phyloP scores from a whole-genome alignment of 2,888 invertebrate species.

The Cataglyphis rosenhaueri region DNA sequence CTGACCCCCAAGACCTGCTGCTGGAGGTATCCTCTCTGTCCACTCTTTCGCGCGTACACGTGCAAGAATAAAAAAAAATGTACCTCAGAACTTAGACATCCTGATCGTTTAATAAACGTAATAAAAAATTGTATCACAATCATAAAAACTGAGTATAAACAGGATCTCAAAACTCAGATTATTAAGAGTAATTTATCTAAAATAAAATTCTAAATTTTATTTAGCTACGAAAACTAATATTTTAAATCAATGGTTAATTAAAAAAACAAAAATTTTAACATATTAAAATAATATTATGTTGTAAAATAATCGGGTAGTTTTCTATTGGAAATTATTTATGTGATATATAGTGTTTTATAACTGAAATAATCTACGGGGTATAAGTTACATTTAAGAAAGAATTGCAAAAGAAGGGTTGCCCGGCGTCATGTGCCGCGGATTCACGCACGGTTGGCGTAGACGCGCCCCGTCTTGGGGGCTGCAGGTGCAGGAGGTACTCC shows the following conservation, averaged over 20 bases:
- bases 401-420: slow-evolving; percentile 36
- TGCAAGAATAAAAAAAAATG: background rate
- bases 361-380: background rate
- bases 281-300: background rate
- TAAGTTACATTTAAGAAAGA: slow-evolving; percentile 5
- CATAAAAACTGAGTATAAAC: background rate
- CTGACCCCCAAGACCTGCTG: slow-evolving; percentile 79
- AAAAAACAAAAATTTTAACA: background rate
- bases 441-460: slow-evolving; percentile 78
- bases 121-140: background rate
- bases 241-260: background rate
- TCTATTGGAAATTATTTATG: background rate
- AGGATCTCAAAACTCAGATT: background rate
- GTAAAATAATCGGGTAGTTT: background rate
- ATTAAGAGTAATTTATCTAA: background rate
- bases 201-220: background rate
- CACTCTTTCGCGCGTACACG: background rate
- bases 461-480: slow-evolving; percentile 83
- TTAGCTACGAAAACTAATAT: background rate
- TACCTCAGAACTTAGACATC: background rate
- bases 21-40: slow-evolving; percentile 56
- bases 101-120: background rate
- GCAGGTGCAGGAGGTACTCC: slow-evolving; percentile 81
- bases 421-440: slow-evolving; percentile 81
- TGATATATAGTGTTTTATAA: background rate